Conservation (phyloP, 92 coral and sea anemone species). For the Siderastrea siderea region DNA sequence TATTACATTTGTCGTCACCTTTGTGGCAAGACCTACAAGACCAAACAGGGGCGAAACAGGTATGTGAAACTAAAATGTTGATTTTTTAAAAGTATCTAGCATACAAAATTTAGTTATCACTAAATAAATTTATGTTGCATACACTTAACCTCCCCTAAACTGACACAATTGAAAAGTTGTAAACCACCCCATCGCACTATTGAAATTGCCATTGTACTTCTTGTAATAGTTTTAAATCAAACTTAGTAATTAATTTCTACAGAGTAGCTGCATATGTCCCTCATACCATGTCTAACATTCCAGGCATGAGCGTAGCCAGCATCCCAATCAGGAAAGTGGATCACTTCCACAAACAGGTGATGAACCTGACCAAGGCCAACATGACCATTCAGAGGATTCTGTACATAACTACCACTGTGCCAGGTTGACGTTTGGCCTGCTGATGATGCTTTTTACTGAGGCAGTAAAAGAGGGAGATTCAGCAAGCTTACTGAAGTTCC, state of each 20-base stretch:
- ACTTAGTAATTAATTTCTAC: neutral
- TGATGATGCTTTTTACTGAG: slow-evolving; percentile 24
- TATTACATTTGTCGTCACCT: slow-evolving; percentile 23
- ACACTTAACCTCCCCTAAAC: too few relatives aligned
- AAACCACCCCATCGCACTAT: too few relatives aligned
- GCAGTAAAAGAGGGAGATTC: slow-evolving; percentile 50
- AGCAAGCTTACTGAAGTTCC: slow-evolving; percentile 6
- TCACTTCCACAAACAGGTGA: neutral
- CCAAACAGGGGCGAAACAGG: slow-evolving; percentile 50
- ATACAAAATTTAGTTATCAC: neutral
- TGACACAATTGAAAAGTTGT: too few relatives aligned
- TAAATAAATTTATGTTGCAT: too few relatives aligned
- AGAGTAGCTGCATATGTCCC: neutral
- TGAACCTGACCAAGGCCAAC: neutral
- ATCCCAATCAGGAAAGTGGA: neutral
- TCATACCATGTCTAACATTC: neutral
- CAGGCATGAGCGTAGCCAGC: slow-evolving; percentile 8
- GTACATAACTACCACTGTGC: slow-evolving; percentile 42
- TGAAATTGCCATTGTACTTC: too few relatives aligned
- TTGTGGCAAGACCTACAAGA: slow-evolving; percentile 59
- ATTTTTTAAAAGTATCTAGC: neutral
- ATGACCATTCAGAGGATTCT: slow-evolving; percentile 26
- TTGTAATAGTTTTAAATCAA: neutral
- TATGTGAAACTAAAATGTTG: neutral
- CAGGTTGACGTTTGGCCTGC: slow-evolving; percentile 20